Evolutionary conservation across 2,888 invertebrate genomes (phyloP).

Genomic region (Drosophila mayaguana): DNA sequence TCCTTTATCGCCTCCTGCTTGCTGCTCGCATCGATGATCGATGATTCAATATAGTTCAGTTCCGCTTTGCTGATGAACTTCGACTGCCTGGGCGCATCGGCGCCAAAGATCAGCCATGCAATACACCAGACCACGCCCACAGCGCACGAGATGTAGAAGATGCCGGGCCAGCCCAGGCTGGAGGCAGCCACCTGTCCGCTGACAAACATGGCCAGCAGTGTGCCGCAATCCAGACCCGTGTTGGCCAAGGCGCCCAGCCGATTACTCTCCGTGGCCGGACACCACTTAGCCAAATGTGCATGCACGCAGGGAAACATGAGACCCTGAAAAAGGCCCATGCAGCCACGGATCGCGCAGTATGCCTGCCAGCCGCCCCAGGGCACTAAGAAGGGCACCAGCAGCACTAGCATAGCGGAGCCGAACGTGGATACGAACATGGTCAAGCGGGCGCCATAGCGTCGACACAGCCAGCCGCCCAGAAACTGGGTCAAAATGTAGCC

Average conservation of each 20-base stretch:
- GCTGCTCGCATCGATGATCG: conserved; percentile 72
- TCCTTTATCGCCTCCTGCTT: conserved; percentile 22
- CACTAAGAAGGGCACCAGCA: conserved; percentile 89
- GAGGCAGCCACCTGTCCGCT: conserved; percentile 88
- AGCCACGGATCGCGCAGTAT: conserved; percentile 87
- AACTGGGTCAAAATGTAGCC: conserved; percentile 89
- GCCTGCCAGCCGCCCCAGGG: conserved; percentile 87
- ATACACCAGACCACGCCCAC: conserved; percentile 86
- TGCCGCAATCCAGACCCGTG: conserved; percentile 89
- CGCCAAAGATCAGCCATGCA: conserved; percentile 87
- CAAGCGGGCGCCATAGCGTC: conserved; percentile 89
- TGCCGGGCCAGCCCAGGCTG: conserved; percentile 88
- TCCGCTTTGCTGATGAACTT: conserved; percentile 87
- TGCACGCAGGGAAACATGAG: conserved; percentile 89
- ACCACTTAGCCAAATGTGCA: conserved; percentile 89
- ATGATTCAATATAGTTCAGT: conserved; percentile 87
- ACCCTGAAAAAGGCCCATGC: conserved; percentile 90
- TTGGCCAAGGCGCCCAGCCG: conserved; percentile 87
- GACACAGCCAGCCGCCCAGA: conserved; percentile 90
- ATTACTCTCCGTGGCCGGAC: conserved; percentile 88
- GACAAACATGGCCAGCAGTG: conserved; percentile 88
- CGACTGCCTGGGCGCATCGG: conserved; percentile 87
- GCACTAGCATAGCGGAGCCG: conserved; percentile 88
- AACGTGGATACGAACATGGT: conserved; percentile 87
- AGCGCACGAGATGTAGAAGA: conserved; percentile 88